Conservation (phyloP, 2,113 vertebrate species). For the Cochlearius cochlearius region DNA sequence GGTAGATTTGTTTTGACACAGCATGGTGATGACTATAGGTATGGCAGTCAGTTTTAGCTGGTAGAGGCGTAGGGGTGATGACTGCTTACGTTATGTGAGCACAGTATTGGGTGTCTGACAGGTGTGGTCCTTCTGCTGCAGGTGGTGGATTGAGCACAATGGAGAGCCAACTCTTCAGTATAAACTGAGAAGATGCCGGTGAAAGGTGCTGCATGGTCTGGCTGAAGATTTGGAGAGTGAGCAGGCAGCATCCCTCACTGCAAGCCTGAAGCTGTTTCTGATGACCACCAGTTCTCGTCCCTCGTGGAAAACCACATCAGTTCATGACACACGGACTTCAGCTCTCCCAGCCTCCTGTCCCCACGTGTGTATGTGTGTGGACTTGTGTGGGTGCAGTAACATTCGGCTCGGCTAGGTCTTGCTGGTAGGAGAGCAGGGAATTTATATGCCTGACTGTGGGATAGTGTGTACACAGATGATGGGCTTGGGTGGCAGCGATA, state of each 20-base stretch:
- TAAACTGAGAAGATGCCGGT: not conserved
- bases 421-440: not conserved
- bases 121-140: not conserved
- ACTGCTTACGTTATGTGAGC: not conserved
- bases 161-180: not conserved
- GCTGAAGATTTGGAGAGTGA: not conserved
- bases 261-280: not conserved
- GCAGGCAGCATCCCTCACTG: not conserved
- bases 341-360: not conserved
- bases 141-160: not conserved
- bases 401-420: not conserved
- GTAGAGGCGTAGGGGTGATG: not conserved
- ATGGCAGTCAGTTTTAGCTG: not conserved
- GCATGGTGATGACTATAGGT: not conserved
- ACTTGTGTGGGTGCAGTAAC: not conserved
- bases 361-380: not conserved
- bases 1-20: conserved; percentile 23
- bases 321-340: not conserved
- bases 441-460: not conserved
- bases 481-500: not conserved
- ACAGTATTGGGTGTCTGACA: not conserved
- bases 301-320: not conserved
- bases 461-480: not conserved
- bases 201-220: not conserved
- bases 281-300: not conserved